Evolutionary conservation across 2,797 vertebrate genomes (phyloP).

Genomic region (Alfaro cultratus): DNA sequence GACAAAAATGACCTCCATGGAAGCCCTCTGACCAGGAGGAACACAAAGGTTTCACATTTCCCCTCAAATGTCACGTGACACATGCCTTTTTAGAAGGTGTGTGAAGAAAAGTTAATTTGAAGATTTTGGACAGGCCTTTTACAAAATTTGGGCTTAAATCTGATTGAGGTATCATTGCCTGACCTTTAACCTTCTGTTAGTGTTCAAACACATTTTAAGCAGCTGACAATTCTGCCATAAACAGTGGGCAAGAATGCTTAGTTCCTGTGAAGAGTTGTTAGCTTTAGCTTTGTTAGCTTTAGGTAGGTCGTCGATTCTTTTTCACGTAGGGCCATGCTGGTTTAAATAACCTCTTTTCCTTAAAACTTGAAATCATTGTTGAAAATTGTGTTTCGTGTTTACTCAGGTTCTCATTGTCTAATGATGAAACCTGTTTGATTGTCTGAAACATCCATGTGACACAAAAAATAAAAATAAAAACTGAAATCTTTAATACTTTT

Average conservation of each 20-base stretch:
- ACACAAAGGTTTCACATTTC: no score
- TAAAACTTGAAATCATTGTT: not conserved
- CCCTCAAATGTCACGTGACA: no score
- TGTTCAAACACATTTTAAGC: not conserved
- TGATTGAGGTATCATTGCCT: no score
- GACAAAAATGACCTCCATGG: not conserved
- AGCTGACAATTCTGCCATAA: not conserved
- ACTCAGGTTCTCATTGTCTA: not conserved
- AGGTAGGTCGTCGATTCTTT: not conserved
- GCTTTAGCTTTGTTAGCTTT: not conserved
- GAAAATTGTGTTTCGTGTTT: not conserved
- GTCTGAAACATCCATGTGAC: not conserved
- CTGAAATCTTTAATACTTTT: not conserved
- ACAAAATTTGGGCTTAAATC: not conserved
- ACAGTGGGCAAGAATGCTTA: not conserved
- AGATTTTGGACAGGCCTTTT: not conserved
- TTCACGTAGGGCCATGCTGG: not conserved
- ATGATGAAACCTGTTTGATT: not conserved
- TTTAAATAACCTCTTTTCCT: not conserved
- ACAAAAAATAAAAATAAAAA: not conserved
- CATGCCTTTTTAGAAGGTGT: no score
- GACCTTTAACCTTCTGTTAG: not conserved
- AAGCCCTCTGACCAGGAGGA: not conserved
- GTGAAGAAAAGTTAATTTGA: not conserved
- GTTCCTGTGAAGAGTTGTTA: not conserved